Percentiles rank a stretch among this genome's conserved stretches.
Evolutionary conservation across 2,113 vertebrate species (phyloP).

Genomic region (Ibidorhyncha struthersii): DNA sequence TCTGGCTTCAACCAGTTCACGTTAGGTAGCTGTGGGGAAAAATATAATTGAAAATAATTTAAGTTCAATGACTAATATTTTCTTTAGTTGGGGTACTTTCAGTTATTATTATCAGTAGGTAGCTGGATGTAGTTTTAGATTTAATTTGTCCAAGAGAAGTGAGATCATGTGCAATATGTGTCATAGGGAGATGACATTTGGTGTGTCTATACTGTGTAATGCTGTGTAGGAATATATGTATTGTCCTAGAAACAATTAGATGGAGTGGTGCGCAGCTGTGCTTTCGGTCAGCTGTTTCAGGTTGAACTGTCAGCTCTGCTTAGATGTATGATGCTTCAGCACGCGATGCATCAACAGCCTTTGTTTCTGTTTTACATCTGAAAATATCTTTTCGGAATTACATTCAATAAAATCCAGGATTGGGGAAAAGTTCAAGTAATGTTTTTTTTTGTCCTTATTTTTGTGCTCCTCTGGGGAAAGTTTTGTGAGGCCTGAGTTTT

Average conservation of each 20-base stretch:
- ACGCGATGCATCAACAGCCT: neutral
- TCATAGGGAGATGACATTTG: neutral
- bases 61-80: neutral
- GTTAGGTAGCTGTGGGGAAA: neutral
- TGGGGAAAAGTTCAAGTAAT: neutral
- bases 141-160: neutral
- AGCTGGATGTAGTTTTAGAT: neutral
- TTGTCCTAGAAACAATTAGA: neutral
- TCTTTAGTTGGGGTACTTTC: neutral
- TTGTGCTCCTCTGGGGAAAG: neutral
- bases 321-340: fast-evolving
- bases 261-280: neutral
- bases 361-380: neutral
- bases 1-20: neutral
- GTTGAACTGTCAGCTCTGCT: neutral
- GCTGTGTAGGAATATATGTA: neutral
- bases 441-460: neutral
- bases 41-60: neutral
- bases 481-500: neutral
- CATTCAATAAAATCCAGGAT: neutral
- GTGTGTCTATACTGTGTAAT: neutral
- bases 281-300: neutral
- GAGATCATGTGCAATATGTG: fast-evolving
- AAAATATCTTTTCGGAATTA: neutral
- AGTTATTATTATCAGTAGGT: neutral